These are phyloP conservation scores for Eospalax fontanierii DNA, from an alignment of 2,797 vertebrate genomes.

Conservation along the genomic window DNA sequence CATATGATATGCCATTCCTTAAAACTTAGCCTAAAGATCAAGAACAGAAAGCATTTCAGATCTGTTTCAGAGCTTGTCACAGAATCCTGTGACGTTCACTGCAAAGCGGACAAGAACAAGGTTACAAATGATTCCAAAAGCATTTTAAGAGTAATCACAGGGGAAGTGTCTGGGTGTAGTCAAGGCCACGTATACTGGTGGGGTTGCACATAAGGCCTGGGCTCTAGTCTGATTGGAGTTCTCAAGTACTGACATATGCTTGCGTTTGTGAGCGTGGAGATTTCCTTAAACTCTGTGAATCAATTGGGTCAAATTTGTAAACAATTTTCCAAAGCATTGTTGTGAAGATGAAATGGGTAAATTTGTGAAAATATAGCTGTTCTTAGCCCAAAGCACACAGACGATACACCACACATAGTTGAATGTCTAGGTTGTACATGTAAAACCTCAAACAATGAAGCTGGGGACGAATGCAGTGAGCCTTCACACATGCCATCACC, in stretches of 20 bases:
- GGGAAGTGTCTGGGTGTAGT: too few species aligned
- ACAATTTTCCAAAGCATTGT: neutral
- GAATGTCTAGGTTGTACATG: neutral
- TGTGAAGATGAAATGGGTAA: neutral
- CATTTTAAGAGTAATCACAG: neutral
- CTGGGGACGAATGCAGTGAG: neutral
- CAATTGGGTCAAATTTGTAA: neutral
- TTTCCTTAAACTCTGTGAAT: neutral
- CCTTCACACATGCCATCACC: neutral
- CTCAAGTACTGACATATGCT: neutral
- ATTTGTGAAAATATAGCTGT: neutral
- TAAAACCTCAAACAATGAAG: neutral
- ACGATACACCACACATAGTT: neutral
- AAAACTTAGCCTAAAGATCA: conserved; percentile 42
- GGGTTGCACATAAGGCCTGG: too few species aligned
- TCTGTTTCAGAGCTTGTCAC: neutral
- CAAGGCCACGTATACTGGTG: rapidly evolving
- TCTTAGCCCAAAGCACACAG: neutral
- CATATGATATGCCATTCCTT: neutral
- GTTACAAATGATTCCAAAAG: neutral
- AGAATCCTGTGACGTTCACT: neutral
- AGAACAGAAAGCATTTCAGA: neutral
- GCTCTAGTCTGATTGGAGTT: neutral
- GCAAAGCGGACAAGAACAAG: neutral
- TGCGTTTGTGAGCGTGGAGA: neutral